These are phyloP conservation scores for Stegana nigrithorax DNA, from an alignment of 2,888 invertebrate genomes.

Conservation along the genomic window DNA sequence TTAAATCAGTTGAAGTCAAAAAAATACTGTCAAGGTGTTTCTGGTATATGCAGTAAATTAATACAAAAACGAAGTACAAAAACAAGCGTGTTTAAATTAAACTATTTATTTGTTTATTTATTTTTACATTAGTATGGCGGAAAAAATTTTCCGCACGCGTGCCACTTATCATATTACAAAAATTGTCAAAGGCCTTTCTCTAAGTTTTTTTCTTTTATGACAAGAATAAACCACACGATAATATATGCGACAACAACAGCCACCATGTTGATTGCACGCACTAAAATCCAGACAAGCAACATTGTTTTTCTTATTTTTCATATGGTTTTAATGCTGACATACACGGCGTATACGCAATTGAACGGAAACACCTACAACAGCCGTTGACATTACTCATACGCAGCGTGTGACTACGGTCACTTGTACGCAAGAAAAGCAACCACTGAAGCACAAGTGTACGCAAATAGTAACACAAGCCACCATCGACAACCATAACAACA, in stretches of 20 bases:
- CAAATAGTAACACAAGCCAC: neutral
- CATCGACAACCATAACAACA: neutral
- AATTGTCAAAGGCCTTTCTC: no score
- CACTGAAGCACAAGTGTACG: neutral
- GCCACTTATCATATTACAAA: no score
- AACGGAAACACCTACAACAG: neutral
- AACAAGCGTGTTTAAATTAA: no score
- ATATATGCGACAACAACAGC: neutral
- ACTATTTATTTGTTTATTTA: no score
- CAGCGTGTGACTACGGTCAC: neutral
- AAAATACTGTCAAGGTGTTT: no score
- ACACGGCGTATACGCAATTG: constrained; percentile 14
- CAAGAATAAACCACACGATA: no score
- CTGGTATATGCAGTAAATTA: no score
- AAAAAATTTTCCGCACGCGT: no score
- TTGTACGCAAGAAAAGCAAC: neutral
- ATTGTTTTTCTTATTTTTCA: neutral
- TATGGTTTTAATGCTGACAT: neutral
- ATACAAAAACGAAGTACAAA: no score
- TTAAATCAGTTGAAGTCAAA: no score
- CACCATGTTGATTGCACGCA: neutral
- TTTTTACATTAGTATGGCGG: no score
- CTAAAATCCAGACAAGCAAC: neutral
- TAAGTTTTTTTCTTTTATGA: no score
- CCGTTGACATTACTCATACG: constrained; percentile 15